Conservation (phyloP, 2,113 vertebrate genomes). For the Sclerurus mexicanus region DNA sequence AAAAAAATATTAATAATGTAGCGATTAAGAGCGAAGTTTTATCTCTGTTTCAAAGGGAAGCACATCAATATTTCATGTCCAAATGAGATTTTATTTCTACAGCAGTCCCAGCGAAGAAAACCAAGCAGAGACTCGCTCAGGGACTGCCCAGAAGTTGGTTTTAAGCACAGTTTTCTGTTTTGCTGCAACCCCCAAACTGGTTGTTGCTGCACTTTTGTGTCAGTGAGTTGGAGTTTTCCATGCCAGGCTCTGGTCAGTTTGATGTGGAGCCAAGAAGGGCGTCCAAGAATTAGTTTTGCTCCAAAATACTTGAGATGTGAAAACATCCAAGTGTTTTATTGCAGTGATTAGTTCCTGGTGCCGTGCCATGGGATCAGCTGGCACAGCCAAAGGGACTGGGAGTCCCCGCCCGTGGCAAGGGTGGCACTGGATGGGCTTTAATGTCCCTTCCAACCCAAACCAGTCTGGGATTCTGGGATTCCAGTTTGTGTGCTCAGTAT, state of each 20-base stretch:
- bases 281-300: neutral
- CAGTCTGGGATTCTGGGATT: too few relatives aligned
- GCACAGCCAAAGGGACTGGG: neutral
- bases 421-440: neutral
- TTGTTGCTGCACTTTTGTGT: neutral
- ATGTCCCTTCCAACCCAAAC: neutral
- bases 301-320: neutral
- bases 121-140: neutral
- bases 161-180: neutral
- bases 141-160: neutral
- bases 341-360: neutral
- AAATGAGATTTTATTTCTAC: neutral
- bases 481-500: neutral
- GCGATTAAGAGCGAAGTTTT: neutral
- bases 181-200: neutral
- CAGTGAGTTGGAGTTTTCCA: neutral
- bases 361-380: neutral
- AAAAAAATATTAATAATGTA: neutral
- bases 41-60: neutral
- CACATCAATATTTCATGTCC: neutral
- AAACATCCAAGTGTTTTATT: neutral
- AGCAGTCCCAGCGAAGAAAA: neutral
- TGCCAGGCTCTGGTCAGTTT: neutral
- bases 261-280: neutral
- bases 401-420: neutral